These are phyloP conservation scores for Pyrocephalus nanus DNA, from an alignment of 2,797 vertebrate genomes.

Conservation along the genomic window DNA sequence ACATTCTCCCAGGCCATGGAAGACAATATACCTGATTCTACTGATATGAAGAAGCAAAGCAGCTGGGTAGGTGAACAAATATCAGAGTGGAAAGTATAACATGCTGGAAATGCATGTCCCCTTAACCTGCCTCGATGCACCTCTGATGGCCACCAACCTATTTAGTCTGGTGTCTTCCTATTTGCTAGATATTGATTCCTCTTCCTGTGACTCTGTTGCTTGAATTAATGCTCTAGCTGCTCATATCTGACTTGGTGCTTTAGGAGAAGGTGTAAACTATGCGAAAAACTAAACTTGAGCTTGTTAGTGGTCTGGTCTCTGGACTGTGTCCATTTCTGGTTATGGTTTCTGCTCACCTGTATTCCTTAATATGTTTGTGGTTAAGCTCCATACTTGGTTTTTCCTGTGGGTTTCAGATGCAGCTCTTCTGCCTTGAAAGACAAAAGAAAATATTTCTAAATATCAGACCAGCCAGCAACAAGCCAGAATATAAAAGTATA, in stretches of 20 bases:
- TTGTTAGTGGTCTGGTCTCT: neutral
- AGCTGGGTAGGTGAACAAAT: slow-evolving; percentile 38
- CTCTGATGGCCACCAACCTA: neutral
- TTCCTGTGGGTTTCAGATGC: neutral
- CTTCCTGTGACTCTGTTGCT: neutral
- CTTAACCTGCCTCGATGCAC: neutral
- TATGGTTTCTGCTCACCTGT: neutral
- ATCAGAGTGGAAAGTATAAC: neutral
- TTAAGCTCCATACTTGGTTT: neutral
- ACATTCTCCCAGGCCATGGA: accelerated
- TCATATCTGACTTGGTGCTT: neutral
- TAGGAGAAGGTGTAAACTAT: neutral
- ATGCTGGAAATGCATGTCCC: neutral
- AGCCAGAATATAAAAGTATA: slow-evolving; percentile 12
- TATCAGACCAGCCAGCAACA: neutral
- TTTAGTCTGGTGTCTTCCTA: neutral
- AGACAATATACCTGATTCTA: accelerated
- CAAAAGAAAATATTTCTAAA: slow-evolving; percentile 8
- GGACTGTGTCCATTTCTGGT: neutral
- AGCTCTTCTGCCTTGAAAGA: neutral
- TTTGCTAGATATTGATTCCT: neutral
- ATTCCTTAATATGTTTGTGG: neutral
- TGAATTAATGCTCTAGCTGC: neutral
- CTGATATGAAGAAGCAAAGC: neutral
- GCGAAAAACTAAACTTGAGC: neutral